A percentile compares a stretch with the other conserved stretches of the same genome.
Conservation (phyloP, 2,888 invertebrate genomes). For the Gibbula magus region DNA sequence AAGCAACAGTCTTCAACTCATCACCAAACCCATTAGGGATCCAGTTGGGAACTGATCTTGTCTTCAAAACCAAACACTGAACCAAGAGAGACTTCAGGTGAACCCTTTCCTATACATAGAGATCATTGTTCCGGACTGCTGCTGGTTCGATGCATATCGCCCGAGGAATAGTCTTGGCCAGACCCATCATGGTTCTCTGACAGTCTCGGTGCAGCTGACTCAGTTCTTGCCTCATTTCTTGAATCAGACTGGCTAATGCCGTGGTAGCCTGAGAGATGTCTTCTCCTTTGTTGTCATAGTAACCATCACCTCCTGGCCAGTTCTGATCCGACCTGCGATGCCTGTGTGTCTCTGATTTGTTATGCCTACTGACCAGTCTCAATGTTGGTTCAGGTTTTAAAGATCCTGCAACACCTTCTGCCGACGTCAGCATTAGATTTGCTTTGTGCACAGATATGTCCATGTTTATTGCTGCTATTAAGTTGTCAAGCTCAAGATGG, state of each 20-base stretch:
- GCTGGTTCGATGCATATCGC: neutral
- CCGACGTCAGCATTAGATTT: constrained; percentile 36
- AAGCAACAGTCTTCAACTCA: no score
- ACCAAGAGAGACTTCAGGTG: neutral
- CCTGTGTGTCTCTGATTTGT: no score
- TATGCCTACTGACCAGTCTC: neutral
- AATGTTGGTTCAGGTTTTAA: neutral
- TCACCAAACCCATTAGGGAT: no score
- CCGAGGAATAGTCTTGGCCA: neutral
- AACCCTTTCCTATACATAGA: neutral
- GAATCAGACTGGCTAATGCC: neutral
- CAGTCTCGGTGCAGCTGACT: neutral
- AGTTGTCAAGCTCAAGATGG: constrained; percentile 46
- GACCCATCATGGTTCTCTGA: neutral
- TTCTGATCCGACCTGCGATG: no score
- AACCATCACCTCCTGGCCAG: neutral
- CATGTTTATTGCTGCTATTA: constrained; percentile 47
- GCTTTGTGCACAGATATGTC: constrained; percentile 52
- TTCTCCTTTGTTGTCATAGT: neutral
- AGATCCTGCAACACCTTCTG: constrained; percentile 4
- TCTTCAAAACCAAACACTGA: no score
- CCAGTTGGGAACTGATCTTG: no score
- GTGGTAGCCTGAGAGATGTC: neutral
- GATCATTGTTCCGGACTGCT: neutral
- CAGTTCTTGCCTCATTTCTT: neutral